Base-by-base conservation (phyloP, 2,888 invertebrate species). In the Glyphotaelius pellucidus region DNA sequence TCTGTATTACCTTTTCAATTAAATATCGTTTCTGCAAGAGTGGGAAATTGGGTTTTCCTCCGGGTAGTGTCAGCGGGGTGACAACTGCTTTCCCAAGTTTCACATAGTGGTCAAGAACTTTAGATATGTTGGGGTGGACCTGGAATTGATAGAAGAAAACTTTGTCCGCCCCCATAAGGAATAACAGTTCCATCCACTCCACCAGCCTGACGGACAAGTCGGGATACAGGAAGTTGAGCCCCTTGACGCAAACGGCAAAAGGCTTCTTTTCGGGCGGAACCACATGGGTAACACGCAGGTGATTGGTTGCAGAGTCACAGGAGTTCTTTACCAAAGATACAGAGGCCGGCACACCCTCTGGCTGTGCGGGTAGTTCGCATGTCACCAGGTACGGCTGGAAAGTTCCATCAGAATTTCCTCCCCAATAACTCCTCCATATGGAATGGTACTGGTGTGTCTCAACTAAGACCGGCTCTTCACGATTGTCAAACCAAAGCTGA, bases 401-500 rank as follows among this genome's bases (percentile, higher is more conserved):
- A 93, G 98, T 98, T 90, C 98, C 98, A 95, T 98, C 98, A 94
- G 98, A 98, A 95, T 98, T 98, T 95, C 99, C 99, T 92, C 99
- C 99, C 99, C 99, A 99, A 95, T 98, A 98, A 94, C 97, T 97
- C 95, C 98, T 98, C 99, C 99, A 99, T 94, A 99, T 98, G 95
- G 99, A 99, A 95, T 98, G 98, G 96, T 99, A 99, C 95, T 98
- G 98, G 94, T 98, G 97, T 32, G 97, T 98, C 94, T 98, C 97
- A 31, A 98, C 97, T 47, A 98, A 97, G 42, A 97, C 97, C 0
- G 98, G 98, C 94, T 98, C 98, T 93, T 97, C 97, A 94, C 97
- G 97, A 79, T 97, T 97, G 94, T 98, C 98, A 95, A 98, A 99
- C 99, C 98, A 99, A 94, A 99, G 97, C 95, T 98, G 99, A 95